Evolutionary conservation across 1,140 invertebrate genomes (phyloP), one percentile per base, ranked within the genome.

Genomic region (Drosophila bocqueti): DNA sequence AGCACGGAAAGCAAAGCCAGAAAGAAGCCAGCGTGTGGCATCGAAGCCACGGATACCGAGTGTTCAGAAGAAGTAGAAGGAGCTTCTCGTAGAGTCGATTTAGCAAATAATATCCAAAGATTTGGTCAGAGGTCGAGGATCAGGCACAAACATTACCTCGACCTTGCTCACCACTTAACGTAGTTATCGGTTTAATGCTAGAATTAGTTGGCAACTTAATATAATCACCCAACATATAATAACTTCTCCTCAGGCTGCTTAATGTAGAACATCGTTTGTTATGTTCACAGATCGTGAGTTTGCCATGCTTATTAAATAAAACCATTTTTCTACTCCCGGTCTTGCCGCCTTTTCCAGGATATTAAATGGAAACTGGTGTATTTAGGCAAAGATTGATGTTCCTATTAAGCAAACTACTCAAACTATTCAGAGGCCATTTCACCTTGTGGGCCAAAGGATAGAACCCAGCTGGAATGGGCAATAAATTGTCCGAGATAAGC

Each of bases 401-500:
- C 13, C 34, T 55, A 55, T 55, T 38, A 55, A 55, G 21, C 13
- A 21, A 55, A 55, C 52, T 38, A 21, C 21, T 24, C 34, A 55
- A 21, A 13, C 34, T 24, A 9, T 15, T 38, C n/a, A 34, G 29
- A 4, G n/a, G 29, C 29, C n/a, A 52, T 24, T 24, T 52, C 24
- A 34, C 31, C 52, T 24, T 38, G 18, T 50, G 45, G 18, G 15
- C 36, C 2, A 43, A 60, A 31, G 7, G 29, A 18, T 6, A 11
- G 3, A 34, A 21, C 26, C 18, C 31, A 5, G 18, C 7, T 16
- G 29, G 38, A 49, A 36, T 68, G 45, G 76, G 76, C 73, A 50
- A 79, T 77, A 83, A 87, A 80, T 83, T 87, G 83, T 50, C 62
- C 76, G 73, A 77, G 83, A 87, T 87, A 87, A 87, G 72, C 83